These are phyloP conservation scores for Nipponacmea schrenckii DNA, from an alignment of 2,888 invertebrate species.

Conservation along the genomic window DNA sequence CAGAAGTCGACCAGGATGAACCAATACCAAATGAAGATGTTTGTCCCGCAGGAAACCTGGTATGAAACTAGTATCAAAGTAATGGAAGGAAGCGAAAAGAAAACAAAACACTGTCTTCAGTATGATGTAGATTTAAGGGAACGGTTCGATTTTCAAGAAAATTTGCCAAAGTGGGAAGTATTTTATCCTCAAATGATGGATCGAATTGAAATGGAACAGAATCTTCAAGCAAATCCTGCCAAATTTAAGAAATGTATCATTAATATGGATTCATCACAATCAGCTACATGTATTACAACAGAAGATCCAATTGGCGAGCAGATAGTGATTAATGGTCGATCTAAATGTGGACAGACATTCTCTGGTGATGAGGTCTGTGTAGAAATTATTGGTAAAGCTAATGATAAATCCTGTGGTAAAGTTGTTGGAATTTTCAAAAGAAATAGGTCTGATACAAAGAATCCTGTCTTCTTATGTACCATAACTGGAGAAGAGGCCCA, in stretches of 20 bases:
- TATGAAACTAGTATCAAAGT: background rate
- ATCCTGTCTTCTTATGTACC: slow-evolving; percentile 36
- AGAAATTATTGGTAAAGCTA: slow-evolving; percentile 22
- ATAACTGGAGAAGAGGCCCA: slow-evolving; percentile 36
- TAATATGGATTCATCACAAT: slow-evolving; percentile 23
- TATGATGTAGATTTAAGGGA: background rate
- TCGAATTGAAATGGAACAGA: background rate
- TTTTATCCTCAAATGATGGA: slow-evolving; percentile 10
- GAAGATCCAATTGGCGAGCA: background rate
- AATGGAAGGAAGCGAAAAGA: background rate
- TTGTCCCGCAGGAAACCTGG: background rate
- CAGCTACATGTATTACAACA: slow-evolving; percentile 14
- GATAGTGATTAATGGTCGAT: slow-evolving; percentile 30
- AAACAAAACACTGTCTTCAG: background rate
- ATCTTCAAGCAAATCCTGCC: slow-evolving; percentile 7
- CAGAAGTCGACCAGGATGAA: too few relatives aligned
- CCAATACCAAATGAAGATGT: too few relatives aligned
- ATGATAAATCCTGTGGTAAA: slow-evolving; percentile 24
- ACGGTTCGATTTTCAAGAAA: background rate
- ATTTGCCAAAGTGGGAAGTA: background rate
- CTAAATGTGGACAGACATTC: slow-evolving; percentile 31
- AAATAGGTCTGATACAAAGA: background rate
- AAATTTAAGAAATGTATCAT: slow-evolving; percentile 25
- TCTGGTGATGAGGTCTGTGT: slow-evolving; percentile 31
- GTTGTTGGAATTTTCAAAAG: slow-evolving; percentile 35